Conservation (phyloP, 2,888 invertebrate genomes). For the Gnatocerus cornutus region DNA sequence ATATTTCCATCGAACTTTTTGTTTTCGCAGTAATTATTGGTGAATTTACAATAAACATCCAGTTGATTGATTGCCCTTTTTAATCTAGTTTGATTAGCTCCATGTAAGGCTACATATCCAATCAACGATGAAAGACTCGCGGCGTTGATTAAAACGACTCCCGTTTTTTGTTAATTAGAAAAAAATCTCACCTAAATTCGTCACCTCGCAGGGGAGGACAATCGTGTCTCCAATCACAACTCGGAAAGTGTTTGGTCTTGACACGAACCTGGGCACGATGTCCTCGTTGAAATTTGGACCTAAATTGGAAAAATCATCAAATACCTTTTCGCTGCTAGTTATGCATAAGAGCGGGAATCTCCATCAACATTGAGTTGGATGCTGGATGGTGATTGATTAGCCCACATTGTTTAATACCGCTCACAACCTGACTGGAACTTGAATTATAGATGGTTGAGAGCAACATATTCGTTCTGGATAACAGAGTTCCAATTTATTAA, state of each 20-base stretch:
- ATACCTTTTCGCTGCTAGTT: constrained; percentile 22
- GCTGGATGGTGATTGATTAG: constrained; percentile 54
- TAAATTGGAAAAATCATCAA: constrained; percentile 37
- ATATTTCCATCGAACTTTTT: constrained; percentile 1
- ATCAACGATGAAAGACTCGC: not conserved
- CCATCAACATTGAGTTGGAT: constrained; percentile 29
- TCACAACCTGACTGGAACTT: constrained; percentile 51
- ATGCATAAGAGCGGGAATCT: constrained; percentile 22
- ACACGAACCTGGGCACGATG: constrained; percentile 78
- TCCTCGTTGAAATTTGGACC: constrained; percentile 31
- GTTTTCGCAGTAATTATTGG: not conserved
- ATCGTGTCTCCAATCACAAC: constrained; percentile 86
- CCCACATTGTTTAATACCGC: constrained; percentile 53
- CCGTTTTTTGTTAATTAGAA: not conserved
- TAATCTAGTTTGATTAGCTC: constrained; percentile 2
- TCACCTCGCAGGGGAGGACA: constrained; percentile 85
- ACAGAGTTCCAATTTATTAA: constrained; percentile 46
- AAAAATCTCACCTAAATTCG: constrained; percentile 81
- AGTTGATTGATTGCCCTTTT: not conserved
- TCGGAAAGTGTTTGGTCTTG: constrained; percentile 83
- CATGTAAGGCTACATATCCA: not conserved
- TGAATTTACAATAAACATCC: not conserved
- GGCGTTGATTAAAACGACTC: not conserved
- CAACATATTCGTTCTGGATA: constrained; percentile 48
- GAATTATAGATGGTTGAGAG: constrained; percentile 53